These are phyloP conservation scores for Thymelicus lineola DNA, from an alignment of 2,888 invertebrate genomes.

Conservation along the genomic window DNA sequence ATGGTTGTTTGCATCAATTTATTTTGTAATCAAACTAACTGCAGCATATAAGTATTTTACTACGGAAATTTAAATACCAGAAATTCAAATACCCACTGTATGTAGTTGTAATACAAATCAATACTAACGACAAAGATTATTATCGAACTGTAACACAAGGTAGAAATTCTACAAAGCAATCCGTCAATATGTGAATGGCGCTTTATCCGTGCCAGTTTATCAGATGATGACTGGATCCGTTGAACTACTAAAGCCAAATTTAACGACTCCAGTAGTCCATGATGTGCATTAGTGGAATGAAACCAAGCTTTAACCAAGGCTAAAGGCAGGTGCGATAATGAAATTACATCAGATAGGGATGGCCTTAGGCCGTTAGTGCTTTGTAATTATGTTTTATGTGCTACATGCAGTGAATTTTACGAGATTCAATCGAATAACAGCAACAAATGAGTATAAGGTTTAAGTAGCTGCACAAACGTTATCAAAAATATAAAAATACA, in stretches of 20 bases:
- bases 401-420: neutral
- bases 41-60: too few relatives aligned
- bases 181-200: constrained; percentile 15
- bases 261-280: constrained; percentile 33
- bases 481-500: too few relatives aligned
- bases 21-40: too few relatives aligned
- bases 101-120: neutral
- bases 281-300: constrained; percentile 34
- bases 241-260: constrained; percentile 36
- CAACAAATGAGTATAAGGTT: too few relatives aligned
- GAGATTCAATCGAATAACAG: neutral
- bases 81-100: neutral
- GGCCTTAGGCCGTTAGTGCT: neutral
- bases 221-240: constrained; percentile 31
- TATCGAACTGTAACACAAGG: neutral
- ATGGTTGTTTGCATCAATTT: too few relatives aligned
- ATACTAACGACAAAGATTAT: neutral
- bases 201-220: constrained; percentile 20
- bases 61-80: neutral
- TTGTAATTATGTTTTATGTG: neutral
- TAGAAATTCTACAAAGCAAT: constrained; percentile 4
- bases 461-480: too few relatives aligned
- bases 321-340: constrained; percentile 8
- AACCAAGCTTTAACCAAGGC: constrained; percentile 19
- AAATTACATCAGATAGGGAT: constrained; percentile 2